Conservation (phyloP, 2,113 vertebrate species). For the Varanus salvator region DNA sequence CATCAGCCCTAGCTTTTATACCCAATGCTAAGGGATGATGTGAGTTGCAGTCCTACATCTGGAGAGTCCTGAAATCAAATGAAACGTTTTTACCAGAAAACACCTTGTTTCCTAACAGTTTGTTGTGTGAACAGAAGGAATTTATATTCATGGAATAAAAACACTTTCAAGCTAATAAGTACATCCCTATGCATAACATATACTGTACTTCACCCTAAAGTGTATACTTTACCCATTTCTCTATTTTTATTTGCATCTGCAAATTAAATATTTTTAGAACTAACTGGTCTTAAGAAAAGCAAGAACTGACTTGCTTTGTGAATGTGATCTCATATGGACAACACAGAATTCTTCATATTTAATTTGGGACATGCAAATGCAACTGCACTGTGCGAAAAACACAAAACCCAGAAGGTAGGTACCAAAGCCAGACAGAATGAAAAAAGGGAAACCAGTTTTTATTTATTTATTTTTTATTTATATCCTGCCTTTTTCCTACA, state of each 20-base stretch:
- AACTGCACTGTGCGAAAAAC: background rate
- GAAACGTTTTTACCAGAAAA: constrained; percentile 58
- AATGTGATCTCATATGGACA: constrained; percentile 14
- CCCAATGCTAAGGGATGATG: too few species aligned
- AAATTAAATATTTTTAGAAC: constrained; percentile 51
- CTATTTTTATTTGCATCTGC: constrained; percentile 22
- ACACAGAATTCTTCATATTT: background rate
- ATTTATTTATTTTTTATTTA: too few species aligned
- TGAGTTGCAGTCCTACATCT: too few species aligned
- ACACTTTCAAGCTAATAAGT: constrained; percentile 31
- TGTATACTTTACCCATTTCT: constrained; percentile 32
- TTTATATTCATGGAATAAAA: background rate
- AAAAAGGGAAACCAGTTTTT: too few species aligned
- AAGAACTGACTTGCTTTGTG: constrained; percentile 38
- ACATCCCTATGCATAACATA: constrained; percentile 51
- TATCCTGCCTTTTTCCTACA: too few species aligned
- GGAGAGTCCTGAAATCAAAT: too few species aligned
- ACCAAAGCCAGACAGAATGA: too few species aligned
- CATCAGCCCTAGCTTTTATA: too few species aligned
- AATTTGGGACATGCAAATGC: background rate
- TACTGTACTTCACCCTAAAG: constrained; percentile 52
- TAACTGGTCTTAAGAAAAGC: constrained; percentile 12
- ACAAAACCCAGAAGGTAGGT: too few species aligned
- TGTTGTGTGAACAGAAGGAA: background rate
- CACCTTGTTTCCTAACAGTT: background rate